These are phyloP conservation scores for Cheilosia vulpina DNA, from an alignment of 2,888 invertebrate species.

Conservation along the genomic window DNA sequence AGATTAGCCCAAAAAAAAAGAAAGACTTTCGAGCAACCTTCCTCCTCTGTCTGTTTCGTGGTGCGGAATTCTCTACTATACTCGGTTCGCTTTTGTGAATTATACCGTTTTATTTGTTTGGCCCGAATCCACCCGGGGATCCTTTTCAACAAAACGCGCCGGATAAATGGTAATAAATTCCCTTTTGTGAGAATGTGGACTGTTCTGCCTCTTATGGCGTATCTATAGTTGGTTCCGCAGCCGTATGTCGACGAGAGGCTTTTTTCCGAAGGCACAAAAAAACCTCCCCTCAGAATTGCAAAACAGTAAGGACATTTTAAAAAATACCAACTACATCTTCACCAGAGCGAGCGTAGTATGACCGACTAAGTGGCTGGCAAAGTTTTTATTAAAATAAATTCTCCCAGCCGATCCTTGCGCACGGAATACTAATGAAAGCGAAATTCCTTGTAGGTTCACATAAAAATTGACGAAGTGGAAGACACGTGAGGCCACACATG, in stretches of 20 bases:
- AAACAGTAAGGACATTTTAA: background rate
- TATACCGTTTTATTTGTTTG: constrained; percentile 48
- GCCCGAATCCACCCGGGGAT: constrained; percentile 53
- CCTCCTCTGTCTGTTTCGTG: background rate
- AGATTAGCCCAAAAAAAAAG: constrained; percentile 55
- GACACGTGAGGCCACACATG: background rate
- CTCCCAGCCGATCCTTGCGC: background rate
- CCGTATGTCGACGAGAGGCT: background rate
- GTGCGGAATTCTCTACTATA: background rate
- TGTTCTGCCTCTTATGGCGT: background rate
- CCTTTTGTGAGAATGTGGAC: constrained; percentile 32
- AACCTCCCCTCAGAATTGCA: constrained; percentile 2
- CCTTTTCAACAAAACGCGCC: constrained; percentile 54
- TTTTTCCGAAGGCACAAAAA: background rate
- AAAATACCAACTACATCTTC: background rate
- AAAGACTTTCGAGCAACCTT: constrained; percentile 4
- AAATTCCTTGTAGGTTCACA: constrained; percentile 21
- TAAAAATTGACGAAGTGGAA: constrained; percentile 26
- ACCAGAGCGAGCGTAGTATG: background rate
- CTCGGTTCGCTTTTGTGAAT: constrained; percentile 27
- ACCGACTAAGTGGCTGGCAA: constrained; percentile 17
- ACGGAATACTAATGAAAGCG: constrained; percentile 45
- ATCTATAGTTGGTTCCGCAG: background rate
- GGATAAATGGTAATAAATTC: constrained; percentile 67
- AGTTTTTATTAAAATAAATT: constrained; percentile 45